Base-by-base conservation (phyloP, 2,888 invertebrate genomes). In the Epinotia ramella region DNA sequence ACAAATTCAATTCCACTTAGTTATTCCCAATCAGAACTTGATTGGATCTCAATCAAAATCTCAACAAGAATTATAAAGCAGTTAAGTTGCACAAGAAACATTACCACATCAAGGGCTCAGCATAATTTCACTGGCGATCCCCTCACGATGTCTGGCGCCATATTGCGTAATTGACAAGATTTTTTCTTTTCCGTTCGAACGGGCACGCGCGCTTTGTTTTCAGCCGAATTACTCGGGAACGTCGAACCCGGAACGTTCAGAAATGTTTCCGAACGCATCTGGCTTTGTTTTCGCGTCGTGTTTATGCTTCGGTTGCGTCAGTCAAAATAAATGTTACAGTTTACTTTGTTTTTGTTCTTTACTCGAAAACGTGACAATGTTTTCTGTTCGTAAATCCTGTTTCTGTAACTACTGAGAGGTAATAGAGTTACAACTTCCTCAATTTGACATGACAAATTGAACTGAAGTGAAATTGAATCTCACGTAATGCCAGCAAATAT, bases 11-110 rank as follows among this genome's bases (percentile, higher is more conserved):
- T 63, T 72, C 66, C 62, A 56, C 46, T 76, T 76, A 72, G 76
- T 62, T 62, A 72, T 72, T 72, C 67, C 18, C 66, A 76, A 72
- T 67, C 66, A 67, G 46, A 63, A 44, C 28, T 18, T 60, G 71
- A 76, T 76, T 76, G 71, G 71, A 76, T 67, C 76, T 76, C 64
- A 76, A 76, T 71, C 76, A 76, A 72, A 76, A 62, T 62, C 67
- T 72, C 46, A 62, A 57, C 46, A 33, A 33, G 76, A 67, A 72
- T 76, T 72, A 76, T 72, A 76, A 72, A 57, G 72, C 46, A 67
- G 57, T 76, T 68, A 73, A 6, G 67, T 76, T 76, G 67, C 76
- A 68, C 67, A 76, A 74, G 62, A 66, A 73, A 46, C 44, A 71
- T 74, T 74, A 60, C 74, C 53, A 72, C 77, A 75, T 44, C 75